Base-by-base conservation (phyloP, 92 coral and sea anemone species). In the Porites evermanni region DNA sequence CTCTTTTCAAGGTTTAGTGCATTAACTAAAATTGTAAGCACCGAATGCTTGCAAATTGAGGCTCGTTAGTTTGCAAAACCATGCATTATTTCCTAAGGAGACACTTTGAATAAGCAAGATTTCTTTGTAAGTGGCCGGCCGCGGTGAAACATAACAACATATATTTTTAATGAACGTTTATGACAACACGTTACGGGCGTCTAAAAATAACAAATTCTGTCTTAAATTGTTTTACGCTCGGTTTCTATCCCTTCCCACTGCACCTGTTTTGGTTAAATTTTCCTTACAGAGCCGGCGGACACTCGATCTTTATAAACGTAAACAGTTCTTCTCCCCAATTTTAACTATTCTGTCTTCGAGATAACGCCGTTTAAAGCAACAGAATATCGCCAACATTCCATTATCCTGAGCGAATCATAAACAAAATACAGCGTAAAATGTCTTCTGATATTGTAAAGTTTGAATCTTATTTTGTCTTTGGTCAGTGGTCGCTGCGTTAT, bases 91-190 rank as follows among this genome's bases (percentile, higher is more conserved):
- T 32, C 58, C 11, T 13, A 2, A 58, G 64, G 86, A 64, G 80
- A 83, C 70, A 61, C 56, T 73, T 52, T 50, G 14, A 51, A 17
- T 6, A 6, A 74, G 80, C 64, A 73, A 63, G 87, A 71, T 61
- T 63, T 12, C 4, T 77, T 24, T 17, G 17, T 18, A 58, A 54
- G 78, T 54, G 80, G 53, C 59, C 12, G 53, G 47, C 47, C 47
- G 47, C 47, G 47, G 50, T 56, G 64, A 84, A 67, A 67, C 92
- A 85, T 88, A 84, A 93, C 92, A 84, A 83, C 84, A 81, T 94
- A 76, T 83, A 92, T 94, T 90, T 91, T 94, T 94, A 93, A 90
- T 94, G 95, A 86, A 86, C 80, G 81, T 72, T 86, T 80, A 89
- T 61, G n/a, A 91, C 76, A 89, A 86, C 91, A 85, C 65, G 84